Evolutionary conservation across 2,113 vertebrate species (phyloP).

Genomic region (Petromus typicus): DNA sequence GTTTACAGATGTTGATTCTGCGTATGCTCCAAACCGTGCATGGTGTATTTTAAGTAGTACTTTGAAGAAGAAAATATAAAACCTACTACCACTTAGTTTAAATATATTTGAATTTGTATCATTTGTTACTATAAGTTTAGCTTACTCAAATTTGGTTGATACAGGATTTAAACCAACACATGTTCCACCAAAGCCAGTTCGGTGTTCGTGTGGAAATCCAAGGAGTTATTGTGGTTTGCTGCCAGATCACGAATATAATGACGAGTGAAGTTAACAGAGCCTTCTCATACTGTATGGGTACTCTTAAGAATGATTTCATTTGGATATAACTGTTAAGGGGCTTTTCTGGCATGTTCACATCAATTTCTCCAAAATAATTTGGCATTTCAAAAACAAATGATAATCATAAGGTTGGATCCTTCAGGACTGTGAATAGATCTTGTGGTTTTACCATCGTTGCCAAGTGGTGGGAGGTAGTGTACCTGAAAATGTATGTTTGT

Average conservation of each 20-base stretch:
- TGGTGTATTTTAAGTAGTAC: conserved; percentile 79
- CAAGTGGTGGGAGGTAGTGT: conserved; percentile 78
- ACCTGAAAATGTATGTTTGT: conserved; percentile 82
- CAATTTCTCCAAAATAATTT: conserved; percentile 75
- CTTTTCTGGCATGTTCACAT: conserved; percentile 53
- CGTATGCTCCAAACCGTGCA: conserved; percentile 77
- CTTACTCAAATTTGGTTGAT: conserved; percentile 67
- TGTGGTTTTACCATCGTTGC: conserved; percentile 71
- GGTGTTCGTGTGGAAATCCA: conserved; percentile 63
- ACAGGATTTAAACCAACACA: conserved; percentile 67
- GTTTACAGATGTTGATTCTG: conserved; percentile 77
- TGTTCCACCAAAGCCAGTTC: conserved; percentile 72
- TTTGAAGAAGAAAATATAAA: conserved; percentile 71
- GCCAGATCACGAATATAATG: conserved; percentile 69
- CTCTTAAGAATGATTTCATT: conserved; percentile 66
- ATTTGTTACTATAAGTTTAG: conserved; percentile 76
- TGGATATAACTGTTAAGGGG: conserved; percentile 55
- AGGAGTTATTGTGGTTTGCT: conserved; percentile 69
- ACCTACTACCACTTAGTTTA: conserved; percentile 68
- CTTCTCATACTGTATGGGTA: conserved; percentile 68
- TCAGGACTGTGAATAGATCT: conserved; percentile 75
- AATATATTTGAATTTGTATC: conserved; percentile 74
- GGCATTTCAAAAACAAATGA: conserved; percentile 74
- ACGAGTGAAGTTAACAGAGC: conserved; percentile 51
- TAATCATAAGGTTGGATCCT: conserved; percentile 74